Evolutionary conservation across 2,797 vertebrate genomes (phyloP), one percentile per base, ranked within the genome.

Genomic region (Pristis pectinata): DNA sequence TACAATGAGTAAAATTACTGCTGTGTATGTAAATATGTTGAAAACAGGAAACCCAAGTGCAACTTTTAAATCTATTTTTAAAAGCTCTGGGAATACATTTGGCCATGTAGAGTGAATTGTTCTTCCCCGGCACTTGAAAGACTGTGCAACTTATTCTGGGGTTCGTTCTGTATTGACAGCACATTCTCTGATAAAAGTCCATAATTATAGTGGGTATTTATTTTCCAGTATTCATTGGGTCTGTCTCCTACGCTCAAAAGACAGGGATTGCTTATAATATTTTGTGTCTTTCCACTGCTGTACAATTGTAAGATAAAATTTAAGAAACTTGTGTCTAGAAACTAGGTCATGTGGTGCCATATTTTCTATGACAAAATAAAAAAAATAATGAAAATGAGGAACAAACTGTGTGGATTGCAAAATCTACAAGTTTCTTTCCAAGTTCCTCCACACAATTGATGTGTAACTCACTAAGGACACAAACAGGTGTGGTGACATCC

Each of bases 1-100:
- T 30, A 27, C 92, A 93, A 53, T 74, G 92, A 72, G 72, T 93
- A 93, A 49, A 74, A 74, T 53, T 74, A 74, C 34, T 91, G 87
- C 59, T 93, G 34, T 17, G 49, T 74, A 92, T 72, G 70, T 53
- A 49, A 72, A 72, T 53, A 79, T 34, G 3, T 30, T 79, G 76
- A 30, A 34, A 49, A 34, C 34, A 79, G n/a, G 7, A 79, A 79
- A 79, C 3, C 41, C 30, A 79, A 37, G 7, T 93, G 67, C 27
- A 30, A 53, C 24, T 13, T 44, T 67, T n/a, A 93, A 91, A 64
- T 19, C 37, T 93, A 70, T 72, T 89, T 89, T n/a, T 44, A 41
- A 72, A 93, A 70, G 41, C 41, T 72, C 22, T 19, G 41, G 6
- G 41, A 34, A 8, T 67, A 67, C 64, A 72, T 53, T 19, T 44